Base-by-base conservation (phyloP, 2,888 invertebrate species). In the Trichogramma evanescens region DNA sequence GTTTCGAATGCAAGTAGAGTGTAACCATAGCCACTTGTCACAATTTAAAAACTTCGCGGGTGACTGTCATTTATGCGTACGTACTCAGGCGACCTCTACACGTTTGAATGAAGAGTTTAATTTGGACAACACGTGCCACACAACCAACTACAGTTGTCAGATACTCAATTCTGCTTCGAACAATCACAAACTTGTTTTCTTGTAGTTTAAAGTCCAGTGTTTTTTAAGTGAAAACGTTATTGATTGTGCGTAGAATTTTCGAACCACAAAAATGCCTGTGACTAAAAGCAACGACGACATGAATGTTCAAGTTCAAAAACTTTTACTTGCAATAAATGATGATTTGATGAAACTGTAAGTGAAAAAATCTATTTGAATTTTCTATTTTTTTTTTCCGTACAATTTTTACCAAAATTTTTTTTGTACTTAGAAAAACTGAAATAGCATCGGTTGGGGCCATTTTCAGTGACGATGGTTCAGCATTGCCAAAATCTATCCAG, bases 291-390 rank as follows among this genome's bases (percentile, higher is more conserved):
- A 64, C 5, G 5, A 61, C 5, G 51, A 61, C 8, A 46, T 65
- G 6, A 62, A 63, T 48, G 44, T 62, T 4, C 66, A 69, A 60
- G 66, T 68, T 39, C 65, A 69, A 56, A 65, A 63, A n/a, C 56
- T 63, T n/a, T 58, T 70, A 44, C 44, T 43, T 5, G 43, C 53
- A 46, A 69, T 69, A 49, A 65, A 68, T 42, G 54, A 64, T 6
- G 63, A 67, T 44, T 65, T 64, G 51, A 13, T 54, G 3, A 67
- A 67, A 62, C 62, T 70, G 70, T 68, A 58, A 70, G 66, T 61
- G 43, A 38, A 10, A 59, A 13, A 7, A 44, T 13, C 3, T 26
- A 1, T 26, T 26, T 1, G 26, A 2, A 26, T 26, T 26, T 26
- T 26, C 26, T 26, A 26, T 26, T 2, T 26, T 26, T 26, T 26